Evolutionary conservation across 2,888 invertebrate species (phyloP).

Genomic region (Agonopterix heracliana): DNA sequence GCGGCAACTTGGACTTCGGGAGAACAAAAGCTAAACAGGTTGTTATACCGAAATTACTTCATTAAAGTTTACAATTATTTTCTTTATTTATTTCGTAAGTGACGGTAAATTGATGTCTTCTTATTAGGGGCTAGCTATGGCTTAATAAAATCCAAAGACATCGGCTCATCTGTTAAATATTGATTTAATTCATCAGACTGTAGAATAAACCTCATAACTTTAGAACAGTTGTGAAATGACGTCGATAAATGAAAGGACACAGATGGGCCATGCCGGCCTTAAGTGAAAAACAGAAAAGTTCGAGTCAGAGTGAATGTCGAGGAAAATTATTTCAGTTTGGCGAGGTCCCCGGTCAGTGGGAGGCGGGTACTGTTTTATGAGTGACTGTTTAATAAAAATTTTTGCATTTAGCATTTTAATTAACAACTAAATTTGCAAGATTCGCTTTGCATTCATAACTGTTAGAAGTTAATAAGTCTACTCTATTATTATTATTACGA

Average conservation of each 20-base stretch:
- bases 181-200: neutral
- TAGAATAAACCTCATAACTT: neutral
- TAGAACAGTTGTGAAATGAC: neutral
- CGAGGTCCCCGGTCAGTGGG: neutral
- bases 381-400: too few relatives aligned
- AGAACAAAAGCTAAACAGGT: constrained; percentile 3
- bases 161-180: neutral
- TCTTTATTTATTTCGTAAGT: too few relatives aligned
- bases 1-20: constrained; percentile 20
- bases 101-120: too few relatives aligned
- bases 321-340: constrained; percentile 1
- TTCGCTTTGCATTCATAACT: too few relatives aligned
- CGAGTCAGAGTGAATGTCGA: neutral
- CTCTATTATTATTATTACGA: too few relatives aligned
- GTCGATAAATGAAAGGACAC: constrained; percentile 4
- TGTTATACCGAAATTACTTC: neutral
- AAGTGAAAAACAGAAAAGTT: constrained; percentile 2
- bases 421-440: too few relatives aligned
- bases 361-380: too few relatives aligned
- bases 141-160: too few relatives aligned
- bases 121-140: too few relatives aligned
- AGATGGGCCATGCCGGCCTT: neutral
- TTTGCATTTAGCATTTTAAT: too few relatives aligned
- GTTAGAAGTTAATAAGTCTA: too few relatives aligned
- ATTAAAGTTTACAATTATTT: neutral